Evolutionary conservation across 2,113 vertebrate species (phyloP).

Genomic region (Seriola aureovittata): DNA sequence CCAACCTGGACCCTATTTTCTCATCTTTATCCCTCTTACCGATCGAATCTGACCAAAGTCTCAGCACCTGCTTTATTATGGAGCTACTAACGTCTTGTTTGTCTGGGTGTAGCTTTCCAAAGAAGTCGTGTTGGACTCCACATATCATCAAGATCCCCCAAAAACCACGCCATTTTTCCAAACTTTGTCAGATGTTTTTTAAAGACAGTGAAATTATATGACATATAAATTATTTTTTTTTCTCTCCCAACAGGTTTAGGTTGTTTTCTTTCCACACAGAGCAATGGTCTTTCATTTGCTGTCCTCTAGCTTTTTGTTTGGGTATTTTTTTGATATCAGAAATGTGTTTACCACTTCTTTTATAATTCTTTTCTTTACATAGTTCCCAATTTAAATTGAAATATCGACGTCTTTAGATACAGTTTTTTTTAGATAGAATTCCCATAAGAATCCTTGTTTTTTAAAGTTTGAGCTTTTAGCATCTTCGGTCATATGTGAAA

Average conservation of each 20-base stretch:
- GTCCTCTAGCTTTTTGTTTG: background rate
- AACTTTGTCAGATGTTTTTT: background rate
- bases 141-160: background rate
- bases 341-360: background rate
- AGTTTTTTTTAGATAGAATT: too few species aligned
- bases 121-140: slow-evolving; percentile 13
- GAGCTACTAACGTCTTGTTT: slow-evolving; percentile 44
- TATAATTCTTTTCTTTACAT: too few species aligned
- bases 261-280: too few species aligned
- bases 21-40: slow-evolving; percentile 44
- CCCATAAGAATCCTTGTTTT: too few species aligned
- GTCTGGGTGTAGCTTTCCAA: slow-evolving; percentile 38
- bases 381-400: too few species aligned
- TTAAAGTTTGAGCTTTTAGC: too few species aligned
- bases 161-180: background rate
- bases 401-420: too few species aligned
- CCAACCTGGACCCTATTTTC: slow-evolving; percentile 19
- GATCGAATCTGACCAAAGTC: slow-evolving; percentile 54
- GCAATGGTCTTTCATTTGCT: background rate
- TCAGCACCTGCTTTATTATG: slow-evolving; percentile 45
- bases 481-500: too few species aligned
- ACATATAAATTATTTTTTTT: too few species aligned
- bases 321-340: background rate
- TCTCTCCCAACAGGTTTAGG: too few species aligned
- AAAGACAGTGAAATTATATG: too few species aligned